Percentiles rank a stretch among this genome's conserved stretches.
Conservation (phyloP, 2,797 vertebrate species). For the Simalia tracyae region DNA sequence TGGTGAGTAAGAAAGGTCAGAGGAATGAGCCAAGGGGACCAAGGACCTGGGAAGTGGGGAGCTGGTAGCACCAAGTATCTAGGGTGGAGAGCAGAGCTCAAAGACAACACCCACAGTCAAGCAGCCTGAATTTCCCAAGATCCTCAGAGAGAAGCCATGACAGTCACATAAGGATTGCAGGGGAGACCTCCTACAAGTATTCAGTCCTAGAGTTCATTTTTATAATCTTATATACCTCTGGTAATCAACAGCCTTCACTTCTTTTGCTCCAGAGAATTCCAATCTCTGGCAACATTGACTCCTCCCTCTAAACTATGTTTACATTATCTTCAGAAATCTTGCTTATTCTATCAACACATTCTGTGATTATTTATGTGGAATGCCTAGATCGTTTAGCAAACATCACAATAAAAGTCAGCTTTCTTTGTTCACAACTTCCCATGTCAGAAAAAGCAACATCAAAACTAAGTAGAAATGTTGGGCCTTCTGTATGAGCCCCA, state of each 20-base stretch:
- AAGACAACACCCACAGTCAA: neutral
- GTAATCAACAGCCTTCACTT: neutral
- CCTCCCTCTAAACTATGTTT: neutral
- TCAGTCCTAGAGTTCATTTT: neutral
- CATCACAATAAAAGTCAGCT: neutral
- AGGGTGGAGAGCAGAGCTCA: neutral
- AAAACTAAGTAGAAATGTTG: neutral
- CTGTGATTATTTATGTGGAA: neutral
- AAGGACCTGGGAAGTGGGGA: neutral
- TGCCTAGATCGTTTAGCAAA: neutral
- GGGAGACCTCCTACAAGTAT: neutral
- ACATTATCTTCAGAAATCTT: neutral
- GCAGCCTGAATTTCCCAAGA: neutral
- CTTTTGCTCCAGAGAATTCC: neutral
- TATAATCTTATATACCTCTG: neutral
- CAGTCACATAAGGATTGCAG: neutral
- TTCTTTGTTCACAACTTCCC: neutral
- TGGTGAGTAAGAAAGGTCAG: neutral
- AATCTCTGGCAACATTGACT: neutral
- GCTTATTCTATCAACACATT: neutral
- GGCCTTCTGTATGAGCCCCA: neutral
- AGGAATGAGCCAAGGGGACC: neutral
- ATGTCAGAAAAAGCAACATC: neutral
- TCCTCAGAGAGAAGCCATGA: neutral
- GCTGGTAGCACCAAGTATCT: neutral